phyloP scores from a whole-genome alignment of 1,140 invertebrate species.

The Achroia grisella region DNA sequence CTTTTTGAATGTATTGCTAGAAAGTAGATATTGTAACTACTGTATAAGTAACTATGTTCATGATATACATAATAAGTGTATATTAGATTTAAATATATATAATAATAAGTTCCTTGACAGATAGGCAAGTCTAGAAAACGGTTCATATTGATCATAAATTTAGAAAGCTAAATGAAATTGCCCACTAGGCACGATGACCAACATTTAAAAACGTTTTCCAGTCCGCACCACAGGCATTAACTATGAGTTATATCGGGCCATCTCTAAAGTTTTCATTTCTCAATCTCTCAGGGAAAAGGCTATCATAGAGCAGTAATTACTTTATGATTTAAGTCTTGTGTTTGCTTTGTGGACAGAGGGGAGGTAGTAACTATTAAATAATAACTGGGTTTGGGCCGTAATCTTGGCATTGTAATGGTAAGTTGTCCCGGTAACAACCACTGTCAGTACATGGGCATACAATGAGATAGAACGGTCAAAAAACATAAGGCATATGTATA shows the following conservation, averaged over 20 bases:
- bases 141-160: not conserved
- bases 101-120: no score
- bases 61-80: no score
- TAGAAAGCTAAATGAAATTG: slow-evolving; percentile 1
- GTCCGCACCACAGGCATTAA: slow-evolving; percentile 3
- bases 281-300: slow-evolving; percentile 37
- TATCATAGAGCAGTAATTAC: slow-evolving; percentile 46
- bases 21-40: no score
- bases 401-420: slow-evolving; percentile 58
- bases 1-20: no score
- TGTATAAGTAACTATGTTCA: no score
- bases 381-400: slow-evolving; percentile 48
- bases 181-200: not conserved
- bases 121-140: not conserved
- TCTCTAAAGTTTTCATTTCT: slow-evolving; percentile 37
- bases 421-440: slow-evolving; percentile 38
- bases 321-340: slow-evolving; percentile 51
- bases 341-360: slow-evolving; percentile 43
- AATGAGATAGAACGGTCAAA: no score
- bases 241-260: slow-evolving; percentile 12
- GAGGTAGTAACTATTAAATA: slow-evolving; percentile 59
- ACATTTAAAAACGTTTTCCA: slow-evolving; percentile 11
- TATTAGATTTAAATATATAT: no score
- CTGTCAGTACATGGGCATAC: not conserved
- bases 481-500: no score